A percentile compares a stretch with the other conserved stretches of the same genome.
Evolutionary conservation across 2,797 vertebrate species (phyloP).

Genomic region (Syndactyla subalaris): DNA sequence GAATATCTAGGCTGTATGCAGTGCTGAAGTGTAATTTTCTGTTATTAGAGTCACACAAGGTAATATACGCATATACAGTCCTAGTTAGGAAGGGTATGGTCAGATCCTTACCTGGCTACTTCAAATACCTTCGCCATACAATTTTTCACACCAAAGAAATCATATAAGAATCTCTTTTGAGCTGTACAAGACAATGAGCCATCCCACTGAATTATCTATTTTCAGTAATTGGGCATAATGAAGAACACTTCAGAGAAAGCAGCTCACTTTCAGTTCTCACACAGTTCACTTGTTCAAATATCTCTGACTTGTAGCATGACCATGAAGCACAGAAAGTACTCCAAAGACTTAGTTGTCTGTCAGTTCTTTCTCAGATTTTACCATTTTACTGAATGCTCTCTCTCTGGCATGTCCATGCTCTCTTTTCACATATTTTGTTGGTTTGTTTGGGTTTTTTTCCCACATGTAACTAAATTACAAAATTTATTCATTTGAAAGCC

Average conservation of each 20-base stretch:
- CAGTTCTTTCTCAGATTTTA: neutral
- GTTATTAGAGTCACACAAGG: neutral
- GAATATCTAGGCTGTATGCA: neutral
- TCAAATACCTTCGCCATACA: neutral
- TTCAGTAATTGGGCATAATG: neutral
- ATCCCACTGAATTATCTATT: neutral
- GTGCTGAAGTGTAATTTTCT: constrained; percentile 1
- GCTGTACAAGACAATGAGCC: neutral
- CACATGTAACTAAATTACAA: neutral
- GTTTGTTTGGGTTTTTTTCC: fast-evolving
- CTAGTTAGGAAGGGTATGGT: neutral
- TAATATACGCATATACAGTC: neutral
- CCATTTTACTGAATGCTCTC: neutral
- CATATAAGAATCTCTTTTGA: neutral
- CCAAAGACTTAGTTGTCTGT: neutral
- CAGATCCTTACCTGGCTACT: neutral
- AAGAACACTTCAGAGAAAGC: neutral
- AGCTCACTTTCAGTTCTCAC: neutral
- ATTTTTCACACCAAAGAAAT: neutral
- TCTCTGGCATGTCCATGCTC: neutral
- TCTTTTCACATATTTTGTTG: neutral
- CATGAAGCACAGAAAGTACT: neutral
- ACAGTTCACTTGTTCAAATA: neutral
- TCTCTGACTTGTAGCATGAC: neutral
- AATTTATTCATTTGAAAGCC: neutral